Evolutionary conservation across 2,113 vertebrate genomes (phyloP).

Genomic region (Tyrannus savana): DNA sequence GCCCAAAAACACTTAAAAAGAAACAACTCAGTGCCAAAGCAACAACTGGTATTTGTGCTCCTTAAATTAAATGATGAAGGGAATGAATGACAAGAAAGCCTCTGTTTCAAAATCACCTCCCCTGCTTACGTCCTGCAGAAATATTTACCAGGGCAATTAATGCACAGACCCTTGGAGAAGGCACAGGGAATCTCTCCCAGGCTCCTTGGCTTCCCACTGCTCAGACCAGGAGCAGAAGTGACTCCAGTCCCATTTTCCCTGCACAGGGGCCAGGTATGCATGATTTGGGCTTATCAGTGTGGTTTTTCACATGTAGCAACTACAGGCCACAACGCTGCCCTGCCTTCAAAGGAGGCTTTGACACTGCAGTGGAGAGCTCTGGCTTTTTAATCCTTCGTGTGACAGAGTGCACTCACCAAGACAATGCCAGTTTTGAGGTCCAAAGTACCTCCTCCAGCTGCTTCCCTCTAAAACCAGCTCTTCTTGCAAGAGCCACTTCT

Average conservation of each 20-base stretch:
- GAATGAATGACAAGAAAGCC: background rate
- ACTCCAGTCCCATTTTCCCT: background rate
- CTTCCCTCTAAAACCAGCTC: background rate
- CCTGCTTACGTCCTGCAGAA: background rate
- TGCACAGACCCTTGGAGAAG: background rate
- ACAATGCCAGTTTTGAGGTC: accelerated
- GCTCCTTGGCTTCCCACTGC: background rate
- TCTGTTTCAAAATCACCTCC: background rate
- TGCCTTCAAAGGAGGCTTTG: background rate
- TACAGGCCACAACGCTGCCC: background rate
- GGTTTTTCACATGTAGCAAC: accelerated
- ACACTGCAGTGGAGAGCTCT: accelerated
- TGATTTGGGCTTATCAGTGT: accelerated
- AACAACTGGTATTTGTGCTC: background rate
- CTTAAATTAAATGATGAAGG: background rate
- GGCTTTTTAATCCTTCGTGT: background rate
- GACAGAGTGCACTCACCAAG: background rate
- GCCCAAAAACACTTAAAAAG: background rate
- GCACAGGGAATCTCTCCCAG: background rate
- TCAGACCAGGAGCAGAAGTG: background rate
- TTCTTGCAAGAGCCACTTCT: background rate
- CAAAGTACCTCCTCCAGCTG: background rate
- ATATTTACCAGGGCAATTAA: background rate
- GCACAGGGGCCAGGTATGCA: background rate
- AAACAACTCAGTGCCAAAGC: background rate